These are phyloP conservation scores for Carassius carassius DNA, from an alignment of 2,113 vertebrate species.

Conservation along the genomic window DNA sequence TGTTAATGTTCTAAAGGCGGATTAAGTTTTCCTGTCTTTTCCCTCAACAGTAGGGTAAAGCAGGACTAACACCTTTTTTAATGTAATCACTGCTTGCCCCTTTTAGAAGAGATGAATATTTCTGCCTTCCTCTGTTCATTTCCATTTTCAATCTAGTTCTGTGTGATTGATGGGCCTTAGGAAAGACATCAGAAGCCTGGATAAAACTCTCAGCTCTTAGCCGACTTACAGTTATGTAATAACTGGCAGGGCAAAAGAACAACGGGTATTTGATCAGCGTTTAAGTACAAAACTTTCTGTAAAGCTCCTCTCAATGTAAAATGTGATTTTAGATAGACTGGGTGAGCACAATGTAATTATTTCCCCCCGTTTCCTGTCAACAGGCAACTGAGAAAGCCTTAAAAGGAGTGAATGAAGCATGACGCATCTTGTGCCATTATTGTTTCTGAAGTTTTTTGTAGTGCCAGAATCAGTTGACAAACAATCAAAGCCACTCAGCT, in stretches of 20 bases:
- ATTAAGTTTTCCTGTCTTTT: slow-evolving; percentile 49
- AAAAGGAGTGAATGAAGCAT: neutral
- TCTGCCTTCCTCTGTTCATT: slow-evolving; percentile 48
- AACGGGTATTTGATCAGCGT: neutral
- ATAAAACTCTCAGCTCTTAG: slow-evolving; percentile 30
- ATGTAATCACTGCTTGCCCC: slow-evolving; percentile 50
- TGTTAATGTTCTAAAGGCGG: slow-evolving; percentile 52
- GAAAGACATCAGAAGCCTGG: slow-evolving; percentile 38
- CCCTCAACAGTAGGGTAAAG: slow-evolving; percentile 35
- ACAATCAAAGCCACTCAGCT: slow-evolving; percentile 25
- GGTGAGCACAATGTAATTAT: slow-evolving; percentile 22
- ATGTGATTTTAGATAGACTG: slow-evolving; percentile 8
- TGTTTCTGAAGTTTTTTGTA: slow-evolving; percentile 19
- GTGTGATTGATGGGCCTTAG: slow-evolving; percentile 41
- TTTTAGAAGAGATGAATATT: slow-evolving; percentile 49
- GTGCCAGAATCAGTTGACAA: slow-evolving; percentile 20
- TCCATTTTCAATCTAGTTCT: slow-evolving; percentile 52
- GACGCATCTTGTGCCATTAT: slow-evolving; percentile 4
- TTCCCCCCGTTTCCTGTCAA: neutral
- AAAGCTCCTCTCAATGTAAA: slow-evolving; percentile 5
- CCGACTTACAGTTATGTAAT: slow-evolving; percentile 17
- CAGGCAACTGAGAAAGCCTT: neutral
- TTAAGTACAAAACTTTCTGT: neutral
- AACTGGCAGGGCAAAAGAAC: slow-evolving; percentile 19
- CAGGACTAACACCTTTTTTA: slow-evolving; percentile 44